These are phyloP conservation scores for Hycleus cichorii DNA, from an alignment of 1,140 invertebrate genomes.

Conservation along the genomic window DNA sequence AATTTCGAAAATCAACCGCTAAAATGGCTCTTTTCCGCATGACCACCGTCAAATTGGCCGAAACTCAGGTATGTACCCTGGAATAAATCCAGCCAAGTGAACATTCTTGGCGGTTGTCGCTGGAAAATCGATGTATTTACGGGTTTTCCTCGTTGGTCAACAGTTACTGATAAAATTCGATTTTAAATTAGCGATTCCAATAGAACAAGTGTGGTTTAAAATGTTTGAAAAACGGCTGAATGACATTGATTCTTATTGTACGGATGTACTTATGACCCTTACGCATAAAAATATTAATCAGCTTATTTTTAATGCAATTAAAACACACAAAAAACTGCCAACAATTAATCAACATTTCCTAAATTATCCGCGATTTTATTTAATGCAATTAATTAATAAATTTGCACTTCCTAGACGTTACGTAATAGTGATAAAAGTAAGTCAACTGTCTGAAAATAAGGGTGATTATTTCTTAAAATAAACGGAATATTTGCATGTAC, in stretches of 20 bases:
- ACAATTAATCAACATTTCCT: neutral
- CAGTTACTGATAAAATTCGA: too few species aligned
- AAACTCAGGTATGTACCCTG: conserved; percentile 24
- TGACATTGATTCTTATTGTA: conserved; percentile 2
- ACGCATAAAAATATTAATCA: neutral
- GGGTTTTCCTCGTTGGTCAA: too few species aligned
- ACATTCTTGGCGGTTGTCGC: too few species aligned
- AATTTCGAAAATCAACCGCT: neutral
- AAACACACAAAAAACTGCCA: neutral
- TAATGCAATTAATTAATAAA: neutral
- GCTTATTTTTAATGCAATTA: neutral
- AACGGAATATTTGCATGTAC: neutral
- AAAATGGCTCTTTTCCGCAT: conserved; percentile 44
- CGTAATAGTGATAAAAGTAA: conserved; percentile 8
- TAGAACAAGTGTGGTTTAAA: neutral
- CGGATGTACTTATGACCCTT: conserved; percentile 10
- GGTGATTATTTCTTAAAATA: neutral
- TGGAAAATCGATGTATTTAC: too few species aligned
- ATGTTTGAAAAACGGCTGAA: neutral
- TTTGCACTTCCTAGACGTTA: neutral
- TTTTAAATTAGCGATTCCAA: too few species aligned
- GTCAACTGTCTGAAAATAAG: neutral
- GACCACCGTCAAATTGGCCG: conserved; percentile 19
- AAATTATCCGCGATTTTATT: neutral
- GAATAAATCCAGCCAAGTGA: too few species aligned